These are phyloP conservation scores for Syritta pipiens DNA, from an alignment of 2,888 invertebrate species.

Conservation along the genomic window DNA sequence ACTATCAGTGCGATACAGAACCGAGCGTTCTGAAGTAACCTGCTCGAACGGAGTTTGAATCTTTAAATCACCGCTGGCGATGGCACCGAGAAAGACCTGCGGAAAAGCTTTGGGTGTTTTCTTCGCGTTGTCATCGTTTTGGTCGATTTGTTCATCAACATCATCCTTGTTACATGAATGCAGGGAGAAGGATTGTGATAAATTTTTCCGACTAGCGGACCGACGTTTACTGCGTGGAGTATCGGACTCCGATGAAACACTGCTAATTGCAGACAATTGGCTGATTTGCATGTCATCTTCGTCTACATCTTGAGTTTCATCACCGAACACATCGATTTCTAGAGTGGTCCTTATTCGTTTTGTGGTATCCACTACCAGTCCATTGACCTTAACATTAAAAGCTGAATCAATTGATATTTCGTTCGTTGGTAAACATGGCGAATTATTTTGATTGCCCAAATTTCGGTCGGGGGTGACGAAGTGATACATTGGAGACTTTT, in stretches of 20 bases:
- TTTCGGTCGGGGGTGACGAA: constrained; percentile 74
- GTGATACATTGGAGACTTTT: constrained; percentile 1
- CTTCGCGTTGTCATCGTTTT: background rate
- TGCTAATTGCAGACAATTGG: constrained; percentile 72
- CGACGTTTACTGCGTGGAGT: constrained; percentile 76
- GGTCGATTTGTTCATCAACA: background rate
- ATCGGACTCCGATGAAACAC: constrained; percentile 74
- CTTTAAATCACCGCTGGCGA: background rate
- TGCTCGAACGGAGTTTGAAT: background rate
- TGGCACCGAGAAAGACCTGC: background rate
- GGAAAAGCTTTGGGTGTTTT: background rate
- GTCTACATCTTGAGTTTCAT: constrained; percentile 72
- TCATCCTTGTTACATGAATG: constrained; percentile 62
- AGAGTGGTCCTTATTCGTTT: constrained; percentile 57
- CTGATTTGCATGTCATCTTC: constrained; percentile 76
- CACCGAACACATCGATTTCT: constrained; percentile 68
- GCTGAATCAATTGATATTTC: constrained; percentile 74
- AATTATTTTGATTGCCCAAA: constrained; percentile 68
- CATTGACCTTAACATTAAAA: constrained; percentile 74
- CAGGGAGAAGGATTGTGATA: constrained; percentile 77
- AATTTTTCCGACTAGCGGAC: constrained; percentile 77
- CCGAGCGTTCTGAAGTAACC: constrained; percentile 21
- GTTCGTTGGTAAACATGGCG: constrained; percentile 47
- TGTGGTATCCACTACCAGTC: constrained; percentile 73
- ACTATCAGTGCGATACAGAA: constrained; percentile 76